Evolutionary conservation across 2,797 vertebrate genomes (phyloP).

Genomic region (Pogonophryne albipinna): DNA sequence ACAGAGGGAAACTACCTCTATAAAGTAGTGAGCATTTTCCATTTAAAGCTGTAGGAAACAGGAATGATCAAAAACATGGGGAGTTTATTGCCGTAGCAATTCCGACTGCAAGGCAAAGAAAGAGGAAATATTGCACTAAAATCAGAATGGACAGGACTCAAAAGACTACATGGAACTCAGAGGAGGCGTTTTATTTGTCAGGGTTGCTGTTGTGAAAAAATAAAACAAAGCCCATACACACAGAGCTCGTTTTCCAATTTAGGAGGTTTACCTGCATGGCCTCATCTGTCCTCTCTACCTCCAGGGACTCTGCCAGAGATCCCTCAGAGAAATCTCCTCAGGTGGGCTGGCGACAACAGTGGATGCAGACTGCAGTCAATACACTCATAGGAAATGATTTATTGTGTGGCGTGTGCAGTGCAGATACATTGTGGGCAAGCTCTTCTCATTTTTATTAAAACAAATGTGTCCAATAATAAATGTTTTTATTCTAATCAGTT

Average conservation of each 20-base stretch:
- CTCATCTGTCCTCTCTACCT: constrained; percentile 31
- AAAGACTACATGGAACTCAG: not conserved
- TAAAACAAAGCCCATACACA: not conserved
- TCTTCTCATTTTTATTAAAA: too few species aligned
- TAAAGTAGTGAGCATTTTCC: constrained; percentile 6
- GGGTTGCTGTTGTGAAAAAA: not conserved
- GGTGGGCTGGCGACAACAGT: constrained; percentile 14
- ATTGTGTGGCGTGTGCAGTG: not conserved
- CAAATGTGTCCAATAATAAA: not conserved
- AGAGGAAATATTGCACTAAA: not conserved
- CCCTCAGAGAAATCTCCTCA: constrained; percentile 39
- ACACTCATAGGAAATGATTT: constrained; percentile 23
- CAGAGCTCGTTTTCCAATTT: constrained; percentile 33
- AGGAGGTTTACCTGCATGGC: constrained; percentile 19
- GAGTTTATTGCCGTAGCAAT: not conserved
- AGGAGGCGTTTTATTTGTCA: not conserved
- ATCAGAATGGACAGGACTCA: not conserved
- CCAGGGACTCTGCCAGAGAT: constrained; percentile 23
- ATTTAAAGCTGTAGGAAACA: constrained; percentile 13
- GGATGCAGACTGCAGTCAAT: constrained; percentile 11
- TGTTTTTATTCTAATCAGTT: not conserved
- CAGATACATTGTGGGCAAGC: not conserved
- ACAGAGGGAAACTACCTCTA: not conserved
- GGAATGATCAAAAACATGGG: not conserved
- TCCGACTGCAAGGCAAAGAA: not conserved